These are phyloP conservation scores for Brachionus asplanchnoidis DNA, from an alignment of 1,140 invertebrate genomes.

Conservation along the genomic window DNA sequence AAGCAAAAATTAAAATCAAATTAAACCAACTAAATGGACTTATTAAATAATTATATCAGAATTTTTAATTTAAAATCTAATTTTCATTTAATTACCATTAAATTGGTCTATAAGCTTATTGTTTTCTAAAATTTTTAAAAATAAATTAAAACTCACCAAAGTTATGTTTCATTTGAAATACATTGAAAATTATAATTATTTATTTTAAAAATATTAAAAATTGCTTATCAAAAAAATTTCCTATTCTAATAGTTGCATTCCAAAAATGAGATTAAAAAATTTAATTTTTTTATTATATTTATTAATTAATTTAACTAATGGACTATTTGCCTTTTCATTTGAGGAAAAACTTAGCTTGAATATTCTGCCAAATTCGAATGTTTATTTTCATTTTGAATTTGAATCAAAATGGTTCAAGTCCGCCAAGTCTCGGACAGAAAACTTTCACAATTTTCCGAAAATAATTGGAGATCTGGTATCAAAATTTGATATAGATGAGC, in stretches of 20 bases:
- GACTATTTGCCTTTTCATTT: not conserved
- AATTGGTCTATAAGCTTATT: no score
- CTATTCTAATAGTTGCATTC: not conserved
- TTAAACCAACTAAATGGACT: no score
- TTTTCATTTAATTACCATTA: no score
- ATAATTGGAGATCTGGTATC: slow-evolving; percentile 81
- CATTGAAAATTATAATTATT: not conserved
- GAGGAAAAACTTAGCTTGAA: not conserved
- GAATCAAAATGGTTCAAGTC: not conserved
- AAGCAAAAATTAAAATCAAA: no score
- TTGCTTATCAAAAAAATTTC: not conserved
- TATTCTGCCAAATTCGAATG: not conserved
- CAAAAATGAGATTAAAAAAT: not conserved
- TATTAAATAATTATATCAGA: no score
- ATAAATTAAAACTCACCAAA: not conserved
- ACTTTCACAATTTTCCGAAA: slow-evolving; percentile 81
- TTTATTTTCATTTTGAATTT: slow-evolving; percentile 31
- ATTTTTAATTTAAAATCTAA: no score
- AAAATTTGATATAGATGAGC: slow-evolving; percentile 75
- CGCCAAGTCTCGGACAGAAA: slow-evolving; percentile 46
- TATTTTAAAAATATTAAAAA: not conserved
- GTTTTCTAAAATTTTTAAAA: no score
- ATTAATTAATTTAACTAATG: not conserved
- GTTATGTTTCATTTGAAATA: slow-evolving; percentile 21
- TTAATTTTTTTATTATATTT: not conserved